A percentile compares a stretch with the other conserved stretches of the same genome.
phyloP scores from a whole-genome alignment of 2,797 vertebrate genomes.

The Coccyzus lansbergi region DNA sequence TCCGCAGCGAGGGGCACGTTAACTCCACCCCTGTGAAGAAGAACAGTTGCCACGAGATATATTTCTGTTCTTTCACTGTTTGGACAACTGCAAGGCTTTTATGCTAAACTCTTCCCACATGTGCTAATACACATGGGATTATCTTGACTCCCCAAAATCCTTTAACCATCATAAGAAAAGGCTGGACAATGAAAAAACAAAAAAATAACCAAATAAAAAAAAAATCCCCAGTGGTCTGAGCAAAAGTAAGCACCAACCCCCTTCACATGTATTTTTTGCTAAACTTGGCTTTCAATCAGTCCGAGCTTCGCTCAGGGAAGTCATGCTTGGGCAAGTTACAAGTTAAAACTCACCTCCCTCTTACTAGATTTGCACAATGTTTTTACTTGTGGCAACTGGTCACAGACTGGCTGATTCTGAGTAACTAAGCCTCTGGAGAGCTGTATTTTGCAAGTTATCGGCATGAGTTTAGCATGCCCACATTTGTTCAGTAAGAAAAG shows the following conservation, averaged over 20 bases:
- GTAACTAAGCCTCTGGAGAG: slow-evolving; percentile 15
- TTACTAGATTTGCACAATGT: slow-evolving; percentile 2
- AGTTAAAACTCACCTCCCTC: slow-evolving; percentile 16
- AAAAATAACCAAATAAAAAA: neutral
- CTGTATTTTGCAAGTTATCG: neutral
- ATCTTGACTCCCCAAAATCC: neutral
- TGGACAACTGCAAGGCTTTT: neutral
- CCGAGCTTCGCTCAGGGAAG: slow-evolving; percentile 14
- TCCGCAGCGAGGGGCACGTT: neutral
- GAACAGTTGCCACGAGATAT: neutral
- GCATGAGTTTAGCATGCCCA: slow-evolving; percentile 4
- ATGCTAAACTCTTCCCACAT: neutral
- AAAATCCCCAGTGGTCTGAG: neutral
- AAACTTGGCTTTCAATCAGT: neutral
- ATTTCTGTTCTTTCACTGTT: neutral
- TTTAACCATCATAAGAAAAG: neutral
- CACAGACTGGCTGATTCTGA: neutral
- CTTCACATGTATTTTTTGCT: neutral
- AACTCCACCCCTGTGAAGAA: neutral
- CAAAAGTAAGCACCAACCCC: neutral
- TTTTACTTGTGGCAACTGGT: slow-evolving; percentile 24
- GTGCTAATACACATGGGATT: neutral
- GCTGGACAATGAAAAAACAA: neutral
- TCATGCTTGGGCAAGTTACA: slow-evolving; percentile 36
- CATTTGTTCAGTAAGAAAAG: slow-evolving; percentile 1